These are phyloP conservation scores for Pseudomyrmex pallidus DNA, from an alignment of 1,140 invertebrate species.

Conservation along the genomic window DNA sequence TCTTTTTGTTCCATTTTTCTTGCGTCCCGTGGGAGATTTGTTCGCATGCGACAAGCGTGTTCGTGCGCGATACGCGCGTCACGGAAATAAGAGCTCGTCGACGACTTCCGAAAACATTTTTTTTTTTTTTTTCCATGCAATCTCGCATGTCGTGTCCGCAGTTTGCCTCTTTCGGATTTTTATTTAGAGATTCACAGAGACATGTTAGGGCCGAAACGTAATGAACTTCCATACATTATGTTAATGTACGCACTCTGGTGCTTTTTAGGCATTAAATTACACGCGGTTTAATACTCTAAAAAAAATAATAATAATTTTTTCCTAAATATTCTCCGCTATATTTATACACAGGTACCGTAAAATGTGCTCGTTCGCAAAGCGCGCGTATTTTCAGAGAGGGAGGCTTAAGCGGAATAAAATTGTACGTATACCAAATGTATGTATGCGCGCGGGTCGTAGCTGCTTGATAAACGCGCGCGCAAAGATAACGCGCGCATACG, in stretches of 20 bases:
- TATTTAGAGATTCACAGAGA: neutral
- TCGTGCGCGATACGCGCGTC: conserved; percentile 19
- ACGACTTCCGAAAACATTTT: conserved; percentile 36
- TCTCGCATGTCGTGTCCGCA: conserved; percentile 19
- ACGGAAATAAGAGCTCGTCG: conserved; percentile 41
- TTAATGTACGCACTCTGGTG: conserved; percentile 34
- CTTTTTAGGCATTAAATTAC: conserved; percentile 40
- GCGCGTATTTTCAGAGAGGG: conserved; percentile 33
- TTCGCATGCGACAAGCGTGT: conserved; percentile 10
- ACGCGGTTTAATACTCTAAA: no score
- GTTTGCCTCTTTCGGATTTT: conserved; percentile 19
- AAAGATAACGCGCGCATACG: conserved; percentile 37
- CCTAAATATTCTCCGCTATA: conserved; percentile 36
- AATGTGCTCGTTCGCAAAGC: conserved; percentile 1
- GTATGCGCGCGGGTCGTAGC: neutral
- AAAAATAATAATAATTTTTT: conserved; percentile 17
- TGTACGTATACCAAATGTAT: conserved; percentile 5
- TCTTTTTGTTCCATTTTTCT: neutral
- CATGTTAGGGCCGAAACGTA: neutral
- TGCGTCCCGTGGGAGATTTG: conserved; percentile 25
- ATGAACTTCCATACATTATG: neutral
- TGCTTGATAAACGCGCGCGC: conserved; percentile 19
- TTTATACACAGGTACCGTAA: conserved; percentile 1
- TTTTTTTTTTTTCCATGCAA: conserved; percentile 25
- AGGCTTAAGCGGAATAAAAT: conserved; percentile 53